Evolutionary conservation across 2,113 vertebrate genomes (phyloP).

Genomic region (Gnathonemus echidnorhynchus): DNA sequence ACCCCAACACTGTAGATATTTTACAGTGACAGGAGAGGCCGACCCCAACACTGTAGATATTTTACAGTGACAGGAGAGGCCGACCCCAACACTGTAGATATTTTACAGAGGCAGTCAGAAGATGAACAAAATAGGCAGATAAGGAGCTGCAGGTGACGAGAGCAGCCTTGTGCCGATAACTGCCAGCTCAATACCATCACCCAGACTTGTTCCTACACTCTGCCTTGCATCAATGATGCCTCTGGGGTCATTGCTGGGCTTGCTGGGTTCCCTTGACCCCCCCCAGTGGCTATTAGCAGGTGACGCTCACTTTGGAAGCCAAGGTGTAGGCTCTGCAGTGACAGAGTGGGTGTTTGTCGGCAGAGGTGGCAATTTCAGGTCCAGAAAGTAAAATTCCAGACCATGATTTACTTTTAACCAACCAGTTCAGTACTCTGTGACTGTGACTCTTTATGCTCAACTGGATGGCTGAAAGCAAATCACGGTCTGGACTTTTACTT

Average conservation of each 20-base stretch:
- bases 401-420: too few species aligned
- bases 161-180: not conserved
- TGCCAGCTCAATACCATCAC: not conserved
- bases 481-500: too few species aligned
- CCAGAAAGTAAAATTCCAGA: too few species aligned
- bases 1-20: not conserved
- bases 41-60: too few species aligned
- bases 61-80: too few species aligned
- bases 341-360: too few species aligned
- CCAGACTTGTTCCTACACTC: not conserved
- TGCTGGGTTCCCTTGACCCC: not conserved
- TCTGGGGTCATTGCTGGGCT: not conserved
- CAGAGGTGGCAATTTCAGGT: too few species aligned
- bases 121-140: not conserved
- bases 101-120: not conserved
- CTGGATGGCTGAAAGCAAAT: too few species aligned
- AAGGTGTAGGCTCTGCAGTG: not conserved
- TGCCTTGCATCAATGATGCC: not conserved
- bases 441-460: too few species aligned
- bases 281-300: not conserved
- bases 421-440: too few species aligned
- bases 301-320: not conserved
- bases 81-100: not conserved
- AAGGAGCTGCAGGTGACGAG: not conserved
- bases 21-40: not conserved